Base-by-base conservation (phyloP, 2,888 invertebrate species). In the Caenorhabditis wallacei region DNA sequence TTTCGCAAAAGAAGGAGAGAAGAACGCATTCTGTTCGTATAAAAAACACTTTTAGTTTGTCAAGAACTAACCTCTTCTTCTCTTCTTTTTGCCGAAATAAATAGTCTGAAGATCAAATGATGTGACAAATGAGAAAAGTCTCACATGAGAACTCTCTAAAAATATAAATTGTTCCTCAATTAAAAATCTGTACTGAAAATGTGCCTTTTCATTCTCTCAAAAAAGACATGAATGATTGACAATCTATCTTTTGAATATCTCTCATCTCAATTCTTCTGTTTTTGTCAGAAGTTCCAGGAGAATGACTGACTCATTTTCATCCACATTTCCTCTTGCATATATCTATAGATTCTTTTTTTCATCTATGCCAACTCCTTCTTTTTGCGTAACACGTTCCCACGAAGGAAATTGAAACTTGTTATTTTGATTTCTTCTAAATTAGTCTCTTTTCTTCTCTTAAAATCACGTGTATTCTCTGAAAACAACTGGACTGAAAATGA, bases 91-190 rank as follows among this genome's bases (percentile, higher is more conserved):
- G n/a, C n/a, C n/a, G n/a, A n/a, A n/a, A n/a, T n/a, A 18, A 18
- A 51, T 24, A 61, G 26, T 46, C 46, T 63, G 63, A 63, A 63
- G 26, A 63, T 59, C 59, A 59, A 30, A 16, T 46, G 46, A 46
- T n/a, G 46, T 46, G 63, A 63, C 46, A 63, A 43, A 43, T 63
- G 63, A 63, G 26, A 63, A 3, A 40, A 13, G 24, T 61, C 40
- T 13, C 43, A 24, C 63, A n/a, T 61, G 24, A 61, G 24, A 43
- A 61, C 61, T n/a, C n/a, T 46, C 63, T 46, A 24, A 46, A 63
- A 63, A 63, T 63, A 63, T 4, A 54, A n/a, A n/a, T n/a, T 18
- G n/a, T 54, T 54, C 24, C 13, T 13, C n/a, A n/a, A n/a, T n/a
- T n/a, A n/a, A n/a, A n/a, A n/a, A n/a, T n/a, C n/a, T n/a, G n/a